phyloP scores from a whole-genome alignment of 2,113 vertebrate species.

The Stictonetta naevosa region DNA sequence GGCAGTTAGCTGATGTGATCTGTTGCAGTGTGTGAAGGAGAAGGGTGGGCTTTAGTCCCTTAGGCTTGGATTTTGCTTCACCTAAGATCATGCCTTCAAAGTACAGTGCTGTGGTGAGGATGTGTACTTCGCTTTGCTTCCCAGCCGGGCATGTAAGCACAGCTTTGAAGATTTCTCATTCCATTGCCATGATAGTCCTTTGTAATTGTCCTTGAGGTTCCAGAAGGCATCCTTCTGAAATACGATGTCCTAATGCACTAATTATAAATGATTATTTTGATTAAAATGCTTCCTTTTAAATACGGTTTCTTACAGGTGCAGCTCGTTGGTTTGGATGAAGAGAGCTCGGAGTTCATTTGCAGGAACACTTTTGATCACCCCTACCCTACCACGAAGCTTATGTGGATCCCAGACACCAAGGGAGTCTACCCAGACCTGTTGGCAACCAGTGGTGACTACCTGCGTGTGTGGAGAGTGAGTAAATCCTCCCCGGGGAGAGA shows the following conservation, averaged over 20 bases:
- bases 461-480: conserved; percentile 96
- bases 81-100: conserved; percentile 1
- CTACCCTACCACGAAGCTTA: conserved; percentile 97
- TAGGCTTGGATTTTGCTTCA: not conserved
- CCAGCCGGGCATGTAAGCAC: not conserved
- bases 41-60: conserved; percentile 27
- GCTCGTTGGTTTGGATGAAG: conserved; percentile 96
- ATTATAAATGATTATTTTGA: not conserved
- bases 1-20: not conserved
- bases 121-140: not conserved
- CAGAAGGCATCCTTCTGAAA: not conserved
- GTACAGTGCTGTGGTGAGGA: not conserved
- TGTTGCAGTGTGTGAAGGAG: not conserved
- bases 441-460: conserved; percentile 96
- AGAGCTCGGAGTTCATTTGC: conserved; percentile 97
- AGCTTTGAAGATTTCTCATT: not conserved
- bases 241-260: not conserved
- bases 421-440: conserved; percentile 96
- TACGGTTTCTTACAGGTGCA: conserved; percentile 85
- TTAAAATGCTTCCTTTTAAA: not conserved
- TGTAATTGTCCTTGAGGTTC: not conserved
- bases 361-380: conserved; percentile 98
- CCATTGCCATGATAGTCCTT: not conserved
- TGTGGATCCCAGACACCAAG: conserved; percentile 99
- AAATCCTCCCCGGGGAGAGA: not conserved